Evolutionary conservation across 2,888 invertebrate species (phyloP).

Genomic region (Andricus curvator): DNA sequence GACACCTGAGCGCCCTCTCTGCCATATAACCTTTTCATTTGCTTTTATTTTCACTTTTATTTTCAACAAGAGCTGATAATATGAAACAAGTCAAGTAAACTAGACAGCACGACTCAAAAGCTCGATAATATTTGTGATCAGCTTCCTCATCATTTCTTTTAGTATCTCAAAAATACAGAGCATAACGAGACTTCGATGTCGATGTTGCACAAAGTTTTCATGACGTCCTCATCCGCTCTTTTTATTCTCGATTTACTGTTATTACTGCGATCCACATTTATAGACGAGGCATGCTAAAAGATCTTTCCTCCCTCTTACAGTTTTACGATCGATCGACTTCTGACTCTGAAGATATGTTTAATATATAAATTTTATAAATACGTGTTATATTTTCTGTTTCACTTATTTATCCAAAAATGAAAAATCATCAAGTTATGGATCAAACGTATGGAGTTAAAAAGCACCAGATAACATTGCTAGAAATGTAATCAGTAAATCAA

Average conservation of each 20-base stretch:
- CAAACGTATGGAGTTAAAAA: no score
- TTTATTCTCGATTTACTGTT: slow-evolving; percentile 32
- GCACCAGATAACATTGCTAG: no score
- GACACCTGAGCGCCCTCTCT: no score
- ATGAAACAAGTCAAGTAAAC: background rate
- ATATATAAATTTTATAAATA: background rate
- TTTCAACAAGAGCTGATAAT: no score
- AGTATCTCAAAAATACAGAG: background rate
- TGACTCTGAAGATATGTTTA: background rate
- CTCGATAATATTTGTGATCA: background rate
- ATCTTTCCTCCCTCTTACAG: background rate
- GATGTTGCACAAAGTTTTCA: slow-evolving; percentile 14
- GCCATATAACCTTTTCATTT: no score
- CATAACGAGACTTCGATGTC: background rate
- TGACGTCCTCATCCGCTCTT: slow-evolving; percentile 7
- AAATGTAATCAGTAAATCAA: no score
- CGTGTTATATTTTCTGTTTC: background rate
- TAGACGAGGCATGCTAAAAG: background rate
- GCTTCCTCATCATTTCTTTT: background rate
- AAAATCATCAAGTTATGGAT: no score
- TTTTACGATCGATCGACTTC: slow-evolving; percentile 28
- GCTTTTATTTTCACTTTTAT: no score
- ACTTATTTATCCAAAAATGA: no score
- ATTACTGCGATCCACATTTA: slow-evolving; percentile 28
- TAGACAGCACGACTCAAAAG: background rate